Percentiles rank a stretch among this genome's conserved stretches.
Evolutionary conservation across 2,888 invertebrate genomes (phyloP).

Genomic region (Xanthia icteritia): DNA sequence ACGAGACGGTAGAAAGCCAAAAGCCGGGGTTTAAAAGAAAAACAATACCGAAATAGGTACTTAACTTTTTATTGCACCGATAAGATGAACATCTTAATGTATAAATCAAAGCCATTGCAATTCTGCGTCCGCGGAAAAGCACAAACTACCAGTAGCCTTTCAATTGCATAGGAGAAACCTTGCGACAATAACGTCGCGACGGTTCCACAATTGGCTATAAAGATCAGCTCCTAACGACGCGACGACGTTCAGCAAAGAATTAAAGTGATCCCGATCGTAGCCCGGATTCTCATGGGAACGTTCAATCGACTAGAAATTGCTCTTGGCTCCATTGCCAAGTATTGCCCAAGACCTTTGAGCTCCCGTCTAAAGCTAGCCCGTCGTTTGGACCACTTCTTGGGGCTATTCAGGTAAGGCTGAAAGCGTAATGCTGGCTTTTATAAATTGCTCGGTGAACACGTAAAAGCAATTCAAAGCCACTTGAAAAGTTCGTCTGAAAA

Average conservation of each 20-base stretch:
- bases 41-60: background rate
- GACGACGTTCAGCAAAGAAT: slow-evolving; percentile 50
- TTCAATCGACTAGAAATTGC: slow-evolving; percentile 58
- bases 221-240: slow-evolving; percentile 38
- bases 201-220: slow-evolving; percentile 37
- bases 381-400: slow-evolving; percentile 53
- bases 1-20: background rate
- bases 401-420: slow-evolving; percentile 54
- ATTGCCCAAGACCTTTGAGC: slow-evolving; percentile 48
- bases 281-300: slow-evolving; percentile 41
- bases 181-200: background rate
- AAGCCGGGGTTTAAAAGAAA: background rate
- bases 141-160: background rate
- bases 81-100: background rate
- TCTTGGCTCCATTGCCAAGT: slow-evolving; percentile 62
- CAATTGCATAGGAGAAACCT: background rate
- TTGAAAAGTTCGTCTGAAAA: slow-evolving; percentile 34
- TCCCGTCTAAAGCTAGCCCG: slow-evolving; percentile 42
- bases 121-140: background rate
- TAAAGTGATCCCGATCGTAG: slow-evolving; percentile 51
- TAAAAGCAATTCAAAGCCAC: slow-evolving; percentile 46
- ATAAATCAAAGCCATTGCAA: background rate
- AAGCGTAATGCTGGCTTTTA: slow-evolving; percentile 40
- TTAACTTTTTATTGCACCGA: background rate
- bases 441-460: slow-evolving; percentile 52